Conservation (phyloP, 2,113 vertebrate species). For the Gila orcuttii region DNA sequence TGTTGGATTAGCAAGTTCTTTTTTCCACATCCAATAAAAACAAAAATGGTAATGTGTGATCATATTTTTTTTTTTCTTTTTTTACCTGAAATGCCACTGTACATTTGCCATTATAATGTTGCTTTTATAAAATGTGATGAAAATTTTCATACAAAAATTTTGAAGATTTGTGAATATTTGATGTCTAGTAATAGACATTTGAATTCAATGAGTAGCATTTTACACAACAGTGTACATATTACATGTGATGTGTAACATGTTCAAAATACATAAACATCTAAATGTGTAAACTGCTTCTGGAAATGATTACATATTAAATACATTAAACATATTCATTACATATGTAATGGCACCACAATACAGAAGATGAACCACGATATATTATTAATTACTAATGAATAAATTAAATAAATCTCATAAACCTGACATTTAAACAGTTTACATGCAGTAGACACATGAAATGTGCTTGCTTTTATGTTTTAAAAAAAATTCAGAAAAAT, state of each 20-base stretch:
- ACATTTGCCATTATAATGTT: not conserved
- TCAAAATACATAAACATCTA: not conserved
- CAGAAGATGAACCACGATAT: not conserved
- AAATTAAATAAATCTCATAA: not conserved
- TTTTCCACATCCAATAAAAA: not conserved
- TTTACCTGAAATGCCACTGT: not conserved
- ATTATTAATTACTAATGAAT: not conserved
- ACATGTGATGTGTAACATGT: not conserved
- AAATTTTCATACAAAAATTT: not conserved
- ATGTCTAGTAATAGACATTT: too few relatives aligned
- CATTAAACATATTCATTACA: not conserved
- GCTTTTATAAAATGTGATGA: not conserved
- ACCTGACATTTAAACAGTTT: not conserved
- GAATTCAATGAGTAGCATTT: not conserved
- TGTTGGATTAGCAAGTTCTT: not conserved
- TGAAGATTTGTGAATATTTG: not conserved
- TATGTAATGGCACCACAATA: not conserved
- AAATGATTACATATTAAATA: not conserved
- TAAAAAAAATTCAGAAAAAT: not conserved
- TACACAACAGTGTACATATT: not conserved
- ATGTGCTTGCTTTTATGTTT: not conserved
- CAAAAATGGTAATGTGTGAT: not conserved
- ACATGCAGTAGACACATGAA: not conserved
- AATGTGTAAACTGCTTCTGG: not conserved
- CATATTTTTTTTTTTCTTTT: too few relatives aligned